A percentile compares a stretch with the other conserved stretches of the same genome.
These are phyloP conservation scores for Athene noctua DNA, from an alignment of 2,113 vertebrate genomes.

Conservation along the genomic window DNA sequence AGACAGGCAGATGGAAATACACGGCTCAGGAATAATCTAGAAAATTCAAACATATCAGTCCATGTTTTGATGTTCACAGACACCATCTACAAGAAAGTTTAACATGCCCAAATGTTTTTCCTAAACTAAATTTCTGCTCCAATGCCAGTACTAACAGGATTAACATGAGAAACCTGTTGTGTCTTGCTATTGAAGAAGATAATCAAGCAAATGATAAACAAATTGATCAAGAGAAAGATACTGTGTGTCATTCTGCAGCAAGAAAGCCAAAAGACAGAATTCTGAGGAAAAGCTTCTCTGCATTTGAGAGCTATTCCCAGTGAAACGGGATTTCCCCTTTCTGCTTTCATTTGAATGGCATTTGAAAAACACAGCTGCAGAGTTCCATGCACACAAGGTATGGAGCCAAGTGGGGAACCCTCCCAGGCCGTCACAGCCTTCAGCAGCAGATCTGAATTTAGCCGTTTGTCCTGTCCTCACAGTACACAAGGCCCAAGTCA, in stretches of 20 bases:
- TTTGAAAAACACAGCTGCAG: constrained; percentile 62
- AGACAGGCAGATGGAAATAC: not conserved
- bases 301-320: constrained; percentile 26
- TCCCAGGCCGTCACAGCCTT: not conserved
- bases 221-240: constrained; percentile 52
- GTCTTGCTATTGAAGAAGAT: constrained; percentile 24
- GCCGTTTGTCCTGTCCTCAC: not conserved
- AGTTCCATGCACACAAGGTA: constrained; percentile 4
- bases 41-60: not conserved
- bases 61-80: not conserved
- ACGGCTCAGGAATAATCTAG: not conserved
- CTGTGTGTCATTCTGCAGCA: not conserved
- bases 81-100: not conserved
- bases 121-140: constrained; percentile 10
- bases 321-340: constrained; percentile 33
- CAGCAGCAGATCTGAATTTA: not conserved
- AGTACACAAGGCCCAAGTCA: not conserved
- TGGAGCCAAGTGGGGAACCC: constrained; percentile 27
- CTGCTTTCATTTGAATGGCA: constrained; percentile 64
- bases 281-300: constrained; percentile 34
- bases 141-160: constrained; percentile 9
- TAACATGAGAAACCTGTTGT: not conserved
- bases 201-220: constrained; percentile 41
- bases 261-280: constrained; percentile 30
- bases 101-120: constrained; percentile 10